Evolutionary conservation across 2,797 vertebrate species (phyloP).

Genomic region (Rhinatrema bivittatum): DNA sequence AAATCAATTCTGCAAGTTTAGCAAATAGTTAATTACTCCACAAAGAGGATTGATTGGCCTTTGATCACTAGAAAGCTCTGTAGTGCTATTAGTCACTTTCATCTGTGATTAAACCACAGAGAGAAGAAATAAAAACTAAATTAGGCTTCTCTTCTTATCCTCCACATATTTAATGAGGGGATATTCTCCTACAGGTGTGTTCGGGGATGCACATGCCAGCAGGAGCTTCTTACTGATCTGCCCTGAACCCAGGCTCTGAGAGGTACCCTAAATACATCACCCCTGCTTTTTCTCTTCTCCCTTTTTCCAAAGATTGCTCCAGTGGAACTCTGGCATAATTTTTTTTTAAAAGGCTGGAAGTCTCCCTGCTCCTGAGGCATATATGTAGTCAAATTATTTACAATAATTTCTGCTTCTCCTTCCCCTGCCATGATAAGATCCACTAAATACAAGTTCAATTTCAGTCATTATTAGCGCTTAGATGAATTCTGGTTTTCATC

Average conservation of each 20-base stretch:
- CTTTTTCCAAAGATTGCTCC: too few species aligned
- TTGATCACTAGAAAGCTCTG: slow-evolving; percentile 69
- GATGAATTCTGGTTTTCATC: too few species aligned
- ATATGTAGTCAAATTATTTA: too few species aligned
- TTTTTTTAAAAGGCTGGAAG: too few species aligned
- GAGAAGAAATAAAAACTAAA: slow-evolving; percentile 78
- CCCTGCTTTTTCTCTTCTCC: too few species aligned
- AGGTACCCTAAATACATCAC: too few species aligned
- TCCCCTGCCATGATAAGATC: too few species aligned
- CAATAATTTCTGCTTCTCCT: too few species aligned
- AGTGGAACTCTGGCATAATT: too few species aligned
- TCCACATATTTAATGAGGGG: slow-evolving; percentile 74
- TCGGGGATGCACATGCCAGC: slow-evolving; percentile 43
- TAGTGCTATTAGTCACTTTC: slow-evolving; percentile 77
- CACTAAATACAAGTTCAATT: too few species aligned
- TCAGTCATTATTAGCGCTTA: too few species aligned
- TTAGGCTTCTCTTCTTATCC: slow-evolving; percentile 74
- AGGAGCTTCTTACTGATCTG: slow-evolving; percentile 46
- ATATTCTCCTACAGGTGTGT: slow-evolving; percentile 68
- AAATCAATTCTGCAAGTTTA: slow-evolving; percentile 91
- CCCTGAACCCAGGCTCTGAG: slow-evolving; percentile 35
- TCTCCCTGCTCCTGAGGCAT: too few species aligned
- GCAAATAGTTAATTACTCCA: slow-evolving; percentile 88
- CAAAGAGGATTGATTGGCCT: slow-evolving; percentile 76
- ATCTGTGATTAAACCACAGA: slow-evolving; percentile 77